Evolutionary conservation across 2,797 vertebrate genomes (phyloP).

Genomic region (Rhadinocentrus ornatus): DNA sequence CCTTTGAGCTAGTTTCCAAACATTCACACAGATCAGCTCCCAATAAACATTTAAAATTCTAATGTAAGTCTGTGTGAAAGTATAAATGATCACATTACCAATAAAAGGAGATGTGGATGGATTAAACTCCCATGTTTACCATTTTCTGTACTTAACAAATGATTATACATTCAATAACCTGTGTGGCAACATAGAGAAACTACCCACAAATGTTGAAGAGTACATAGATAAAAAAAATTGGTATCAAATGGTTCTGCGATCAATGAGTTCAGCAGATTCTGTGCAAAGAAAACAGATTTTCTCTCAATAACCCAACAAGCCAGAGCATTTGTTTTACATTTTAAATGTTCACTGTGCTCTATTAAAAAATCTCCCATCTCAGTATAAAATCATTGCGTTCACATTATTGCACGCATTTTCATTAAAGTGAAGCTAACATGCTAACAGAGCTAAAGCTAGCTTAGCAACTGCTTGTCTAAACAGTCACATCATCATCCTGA

Average conservation of each 20-base stretch:
- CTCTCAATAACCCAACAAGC: constrained; percentile 6
- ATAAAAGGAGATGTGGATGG: constrained; percentile 3
- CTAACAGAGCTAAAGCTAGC: constrained; percentile 8
- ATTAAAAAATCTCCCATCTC: background rate
- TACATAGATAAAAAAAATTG: background rate
- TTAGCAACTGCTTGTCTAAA: constrained; percentile 7
- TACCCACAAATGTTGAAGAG: constrained; percentile 10
- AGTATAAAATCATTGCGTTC: constrained; percentile 30
- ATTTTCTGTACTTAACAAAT: background rate
- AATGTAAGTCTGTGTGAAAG: constrained; percentile 8
- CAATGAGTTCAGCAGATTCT: constrained; percentile 8
- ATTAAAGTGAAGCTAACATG: constrained; percentile 35
- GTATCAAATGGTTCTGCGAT: constrained; percentile 16
- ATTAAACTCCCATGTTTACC: constrained; percentile 14
- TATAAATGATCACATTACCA: constrained; percentile 16
- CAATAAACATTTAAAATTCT: constrained; percentile 5
- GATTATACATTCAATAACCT: background rate
- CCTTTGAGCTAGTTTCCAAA: constrained; percentile 23
- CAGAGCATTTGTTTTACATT: constrained; percentile 7
- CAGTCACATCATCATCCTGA: constrained; percentile 21
- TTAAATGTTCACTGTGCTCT: constrained; percentile 46
- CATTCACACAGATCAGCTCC: constrained; percentile 29
- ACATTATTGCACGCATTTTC: constrained; percentile 57
- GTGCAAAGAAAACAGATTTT: constrained; percentile 11
- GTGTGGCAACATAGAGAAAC: constrained; percentile 6